These are phyloP conservation scores for Palythoa grandis DNA, from an alignment of 92 coral and sea anemone species.

Conservation along the genomic window DNA sequence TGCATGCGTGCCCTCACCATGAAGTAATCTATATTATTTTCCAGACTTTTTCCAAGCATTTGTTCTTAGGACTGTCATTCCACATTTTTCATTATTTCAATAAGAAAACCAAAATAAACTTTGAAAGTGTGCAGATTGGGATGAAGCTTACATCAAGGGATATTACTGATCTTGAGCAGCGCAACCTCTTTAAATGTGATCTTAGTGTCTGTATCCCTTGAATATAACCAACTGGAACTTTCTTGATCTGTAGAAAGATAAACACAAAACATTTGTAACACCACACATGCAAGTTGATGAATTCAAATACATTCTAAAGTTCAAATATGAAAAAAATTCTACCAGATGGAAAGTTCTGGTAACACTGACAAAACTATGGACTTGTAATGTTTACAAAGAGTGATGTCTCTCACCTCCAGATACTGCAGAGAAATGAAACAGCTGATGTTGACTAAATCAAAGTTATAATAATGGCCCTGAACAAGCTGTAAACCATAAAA, in stretches of 20 bases:
- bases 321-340: neutral
- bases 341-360: neutral
- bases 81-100: too few species aligned
- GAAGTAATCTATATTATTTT: too few species aligned
- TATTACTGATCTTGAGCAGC: conserved; percentile 65
- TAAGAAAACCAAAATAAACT: too few species aligned
- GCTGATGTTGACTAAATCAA: conserved; percentile 77
- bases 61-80: too few species aligned
- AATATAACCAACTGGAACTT: conserved; percentile 89
- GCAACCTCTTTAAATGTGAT: conserved; percentile 72
- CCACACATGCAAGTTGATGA: neutral
- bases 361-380: neutral
- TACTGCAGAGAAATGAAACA: conserved; percentile 79
- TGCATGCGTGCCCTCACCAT: too few species aligned
- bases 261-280: neutral
- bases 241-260: conserved; percentile 68
- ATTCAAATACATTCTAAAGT: neutral
- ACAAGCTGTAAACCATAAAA: conserved; percentile 63
- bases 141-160: conserved; percentile 82
- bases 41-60: too few species aligned
- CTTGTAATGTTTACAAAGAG: neutral
- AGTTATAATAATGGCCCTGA: conserved; percentile 72
- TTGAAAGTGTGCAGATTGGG: too few species aligned
- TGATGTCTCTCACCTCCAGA: conserved; percentile 70
- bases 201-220: conserved; percentile 90